Evolutionary conservation across 2,113 vertebrate genomes (phyloP), one percentile per base, ranked within the genome.

Genomic region (Isurus oxyrinchus): DNA sequence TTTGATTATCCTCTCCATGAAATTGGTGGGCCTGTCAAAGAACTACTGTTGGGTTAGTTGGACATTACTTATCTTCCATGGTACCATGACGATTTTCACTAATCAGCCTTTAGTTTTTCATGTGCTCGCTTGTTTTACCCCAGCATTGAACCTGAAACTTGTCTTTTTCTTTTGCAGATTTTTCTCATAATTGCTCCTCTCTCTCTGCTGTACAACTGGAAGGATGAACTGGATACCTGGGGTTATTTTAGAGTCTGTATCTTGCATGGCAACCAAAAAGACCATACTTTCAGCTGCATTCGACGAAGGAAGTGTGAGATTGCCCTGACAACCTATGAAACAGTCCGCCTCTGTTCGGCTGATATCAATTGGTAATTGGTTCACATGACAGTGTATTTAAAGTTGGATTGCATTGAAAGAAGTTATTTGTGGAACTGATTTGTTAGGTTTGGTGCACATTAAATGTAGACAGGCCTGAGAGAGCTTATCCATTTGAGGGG

Each of bases 141-240:
- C 49, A 35, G 11, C 59, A 94, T 23, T 94, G 59, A n/a, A 63
- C 14, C n/a, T 66, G 40, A 94, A 94, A 63, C 16, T 40, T 63
- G 35, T 61, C 96, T 69, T 97, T 96, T 35, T 96, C 27, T 96
- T 11, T 63, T 97, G 27, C 96, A 99, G 99, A 98, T 98, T 96
- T 99, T 99, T 96, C 98, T 99, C 55, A 98, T 99, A 97, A 99
- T 99, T 97, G 98, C 99, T 35, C 99, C 99, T 7, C 98, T 99
- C 97, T 99, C 99, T 96, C 98, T 99, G 96, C 98, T 99, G 61
- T 99, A 99, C 96, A 99, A 99, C 97, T 99, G 99, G 99, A 99
- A 98, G 97, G 98, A 99, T 97, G 99, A 99, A 96, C 97, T 99
- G 97, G 98, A 99, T 57, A 99, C 98, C 0, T 99, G 99, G 99